Conservation (phyloP, 1,140 invertebrate species). For the Drosophila murphyi region DNA sequence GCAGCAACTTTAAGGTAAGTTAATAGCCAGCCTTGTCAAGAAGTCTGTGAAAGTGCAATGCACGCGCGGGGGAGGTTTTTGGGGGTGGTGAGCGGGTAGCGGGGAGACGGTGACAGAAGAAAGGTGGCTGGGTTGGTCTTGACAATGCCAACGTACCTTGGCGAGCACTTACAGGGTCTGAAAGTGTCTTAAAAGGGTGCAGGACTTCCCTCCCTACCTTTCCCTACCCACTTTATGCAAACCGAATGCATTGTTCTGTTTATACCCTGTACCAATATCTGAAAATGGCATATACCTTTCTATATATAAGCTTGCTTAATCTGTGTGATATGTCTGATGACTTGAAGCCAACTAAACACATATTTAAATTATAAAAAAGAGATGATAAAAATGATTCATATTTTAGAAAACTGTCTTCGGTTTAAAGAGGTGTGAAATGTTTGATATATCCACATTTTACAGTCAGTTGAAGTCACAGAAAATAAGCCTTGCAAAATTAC, state of each 20-base stretch:
- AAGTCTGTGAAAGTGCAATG: slow-evolving; percentile 8
- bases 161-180: slow-evolving; percentile 1
- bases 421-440: too few relatives aligned
- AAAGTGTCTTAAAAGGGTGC: background rate
- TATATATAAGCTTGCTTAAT: too few relatives aligned
- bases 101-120: too few relatives aligned
- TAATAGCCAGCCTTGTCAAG: slow-evolving; percentile 1
- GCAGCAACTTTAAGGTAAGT: slow-evolving; percentile 45
- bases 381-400: too few relatives aligned
- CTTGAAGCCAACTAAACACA: too few relatives aligned
- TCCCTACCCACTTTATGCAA: background rate
- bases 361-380: too few relatives aligned
- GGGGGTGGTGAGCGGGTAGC: too few relatives aligned
- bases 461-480: too few relatives aligned
- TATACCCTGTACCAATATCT: background rate
- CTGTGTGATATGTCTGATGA: too few relatives aligned
- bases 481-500: too few relatives aligned
- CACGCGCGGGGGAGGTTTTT: background rate
- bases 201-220: background rate
- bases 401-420: too few relatives aligned
- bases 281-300: background rate
- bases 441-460: too few relatives aligned
- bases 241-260: background rate
- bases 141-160: slow-evolving; percentile 25
- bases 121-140: background rate